Conservation (phyloP, 2,113 vertebrate species). For the Rafetus swinhoei region DNA sequence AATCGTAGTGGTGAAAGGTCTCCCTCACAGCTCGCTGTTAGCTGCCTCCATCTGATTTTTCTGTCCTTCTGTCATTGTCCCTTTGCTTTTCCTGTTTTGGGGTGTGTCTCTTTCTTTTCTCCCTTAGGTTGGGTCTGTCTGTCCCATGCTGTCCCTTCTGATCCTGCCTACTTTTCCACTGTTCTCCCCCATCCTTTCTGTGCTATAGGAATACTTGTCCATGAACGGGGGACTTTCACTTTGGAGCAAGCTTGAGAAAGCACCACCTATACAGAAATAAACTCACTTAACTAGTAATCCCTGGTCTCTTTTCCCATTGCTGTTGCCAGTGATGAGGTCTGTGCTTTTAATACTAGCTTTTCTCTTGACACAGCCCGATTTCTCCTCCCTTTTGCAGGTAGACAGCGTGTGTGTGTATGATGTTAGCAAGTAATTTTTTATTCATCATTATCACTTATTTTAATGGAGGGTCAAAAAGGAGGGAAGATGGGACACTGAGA, state of each 20-base stretch:
- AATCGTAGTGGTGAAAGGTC: background rate
- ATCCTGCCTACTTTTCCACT: background rate
- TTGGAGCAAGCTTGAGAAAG: background rate
- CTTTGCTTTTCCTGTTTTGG: background rate
- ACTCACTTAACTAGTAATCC: background rate
- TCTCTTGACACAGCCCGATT: background rate
- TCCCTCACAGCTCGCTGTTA: background rate
- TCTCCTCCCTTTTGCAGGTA: background rate
- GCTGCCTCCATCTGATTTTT: background rate
- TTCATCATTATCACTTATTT: background rate
- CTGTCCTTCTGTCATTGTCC: accelerated
- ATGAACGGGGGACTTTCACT: background rate
- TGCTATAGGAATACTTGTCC: background rate
- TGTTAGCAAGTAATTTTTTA: background rate
- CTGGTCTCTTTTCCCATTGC: background rate
- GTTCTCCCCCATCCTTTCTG: accelerated
- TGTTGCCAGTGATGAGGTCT: background rate
- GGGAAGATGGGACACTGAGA: background rate
- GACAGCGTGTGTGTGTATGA: background rate
- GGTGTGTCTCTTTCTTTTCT: background rate
- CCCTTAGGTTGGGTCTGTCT: background rate
- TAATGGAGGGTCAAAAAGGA: background rate
- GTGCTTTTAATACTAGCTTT: background rate
- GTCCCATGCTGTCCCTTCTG: background rate
- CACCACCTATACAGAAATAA: accelerated